Conservation (phyloP, 2,888 invertebrate genomes). For the Thecocarcelia acutangulata region DNA sequence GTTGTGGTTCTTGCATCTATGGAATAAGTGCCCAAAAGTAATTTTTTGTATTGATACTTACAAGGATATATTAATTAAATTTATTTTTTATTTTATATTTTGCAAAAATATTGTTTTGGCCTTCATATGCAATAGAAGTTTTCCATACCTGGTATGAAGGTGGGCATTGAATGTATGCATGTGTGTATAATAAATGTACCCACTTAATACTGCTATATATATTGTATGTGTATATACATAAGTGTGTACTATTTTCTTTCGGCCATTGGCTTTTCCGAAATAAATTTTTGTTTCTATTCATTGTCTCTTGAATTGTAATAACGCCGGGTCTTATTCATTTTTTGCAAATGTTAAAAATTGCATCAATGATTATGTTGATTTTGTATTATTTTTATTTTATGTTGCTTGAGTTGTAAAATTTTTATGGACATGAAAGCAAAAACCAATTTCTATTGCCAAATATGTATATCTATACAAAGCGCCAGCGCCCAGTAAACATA, state of each 20-base stretch:
- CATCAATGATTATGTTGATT: slow-evolving; percentile 62
- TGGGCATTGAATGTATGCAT: too few species aligned
- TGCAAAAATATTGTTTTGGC: too few species aligned
- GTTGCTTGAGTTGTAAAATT: slow-evolving; percentile 52
- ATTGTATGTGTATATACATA: background rate
- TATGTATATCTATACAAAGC: background rate
- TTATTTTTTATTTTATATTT: too few species aligned
- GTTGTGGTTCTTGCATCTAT: too few species aligned
- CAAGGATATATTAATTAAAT: too few species aligned
- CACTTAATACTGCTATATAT: background rate
- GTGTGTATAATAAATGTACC: too few species aligned
- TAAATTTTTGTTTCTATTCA: slow-evolving; percentile 63
- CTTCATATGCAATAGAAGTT: too few species aligned
- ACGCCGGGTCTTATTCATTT: slow-evolving; percentile 30
- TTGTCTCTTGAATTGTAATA: slow-evolving; percentile 56
- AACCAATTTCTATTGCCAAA: slow-evolving; percentile 1
- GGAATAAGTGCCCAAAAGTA: too few species aligned
- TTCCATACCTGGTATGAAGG: too few species aligned
- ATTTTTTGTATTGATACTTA: too few species aligned
- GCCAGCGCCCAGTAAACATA: too few species aligned
- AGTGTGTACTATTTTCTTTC: slow-evolving; percentile 1
- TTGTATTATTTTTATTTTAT: slow-evolving; percentile 33
- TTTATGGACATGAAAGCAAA: slow-evolving; percentile 56
- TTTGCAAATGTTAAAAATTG: slow-evolving; percentile 51
- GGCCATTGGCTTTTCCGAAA: slow-evolving; percentile 40